These are phyloP conservation scores for Anser cygnoides DNA, from an alignment of 2,113 vertebrate genomes.

Conservation along the genomic window DNA sequence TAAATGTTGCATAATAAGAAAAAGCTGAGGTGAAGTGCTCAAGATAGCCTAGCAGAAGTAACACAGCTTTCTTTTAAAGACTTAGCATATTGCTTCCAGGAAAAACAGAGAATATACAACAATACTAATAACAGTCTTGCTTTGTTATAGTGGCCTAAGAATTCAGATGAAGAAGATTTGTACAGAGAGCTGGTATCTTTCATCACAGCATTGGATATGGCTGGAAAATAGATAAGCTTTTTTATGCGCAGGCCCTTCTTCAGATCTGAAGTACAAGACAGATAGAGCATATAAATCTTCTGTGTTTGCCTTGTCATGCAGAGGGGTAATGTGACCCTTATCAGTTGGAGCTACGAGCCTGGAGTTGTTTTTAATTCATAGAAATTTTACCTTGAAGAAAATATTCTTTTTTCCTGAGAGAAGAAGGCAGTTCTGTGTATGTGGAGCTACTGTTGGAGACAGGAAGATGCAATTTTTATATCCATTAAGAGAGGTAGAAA, in stretches of 20 bases:
- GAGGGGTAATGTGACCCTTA: neutral
- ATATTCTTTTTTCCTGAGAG: neutral
- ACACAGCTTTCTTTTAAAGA: neutral
- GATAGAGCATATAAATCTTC: neutral
- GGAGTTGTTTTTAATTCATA: neutral
- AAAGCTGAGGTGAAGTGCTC: neutral
- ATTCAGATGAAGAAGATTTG: neutral
- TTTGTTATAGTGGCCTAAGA: neutral
- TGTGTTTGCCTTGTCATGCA: neutral
- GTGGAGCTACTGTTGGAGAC: neutral
- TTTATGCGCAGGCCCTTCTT: neutral
- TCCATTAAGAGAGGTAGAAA: neutral
- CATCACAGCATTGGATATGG: neutral
- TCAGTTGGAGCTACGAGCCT: neutral
- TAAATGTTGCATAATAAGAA: neutral
- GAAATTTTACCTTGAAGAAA: neutral
- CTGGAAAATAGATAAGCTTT: neutral
- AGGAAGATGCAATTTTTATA: neutral
- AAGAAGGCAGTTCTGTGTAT: neutral
- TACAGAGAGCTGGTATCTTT: neutral
- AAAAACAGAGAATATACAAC: neutral
- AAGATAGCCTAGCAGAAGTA: neutral
- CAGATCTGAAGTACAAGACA: neutral
- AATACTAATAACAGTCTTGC: neutral
- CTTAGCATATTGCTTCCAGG: neutral